A percentile compares a stretch with the other conserved stretches of the same genome.
Conservation (phyloP, 2,888 invertebrate species). For the Acheta domesticus region DNA sequence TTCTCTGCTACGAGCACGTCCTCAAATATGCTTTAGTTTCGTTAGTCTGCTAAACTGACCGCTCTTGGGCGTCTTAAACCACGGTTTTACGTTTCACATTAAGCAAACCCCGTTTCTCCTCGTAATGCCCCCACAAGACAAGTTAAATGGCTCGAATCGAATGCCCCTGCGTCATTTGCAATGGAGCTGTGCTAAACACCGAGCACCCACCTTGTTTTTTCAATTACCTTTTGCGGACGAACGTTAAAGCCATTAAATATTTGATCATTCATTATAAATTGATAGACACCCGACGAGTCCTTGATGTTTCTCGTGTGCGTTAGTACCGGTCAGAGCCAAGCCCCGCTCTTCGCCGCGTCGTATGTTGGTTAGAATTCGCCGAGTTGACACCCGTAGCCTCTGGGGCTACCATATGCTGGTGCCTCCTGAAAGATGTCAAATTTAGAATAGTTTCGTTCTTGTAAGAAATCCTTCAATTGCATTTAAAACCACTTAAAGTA, state of each 20-base stretch:
- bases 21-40: not conserved
- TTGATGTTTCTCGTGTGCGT: not conserved
- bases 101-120: not conserved
- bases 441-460: no score
- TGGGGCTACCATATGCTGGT: no score
- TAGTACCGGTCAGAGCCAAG: no score
- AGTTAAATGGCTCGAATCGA: not conserved
- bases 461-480: no score
- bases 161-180: not conserved
- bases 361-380: no score
- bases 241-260: not conserved
- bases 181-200: not conserved
- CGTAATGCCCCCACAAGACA: not conserved
- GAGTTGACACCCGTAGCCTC: no score
- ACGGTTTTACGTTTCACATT: not conserved
- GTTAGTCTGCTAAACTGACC: not conserved
- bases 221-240: not conserved
- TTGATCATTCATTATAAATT: constrained; percentile 5
- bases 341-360: no score
- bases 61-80: not conserved
- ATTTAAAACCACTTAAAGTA: no score
- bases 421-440: no score
- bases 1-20: not conserved
- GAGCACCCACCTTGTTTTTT: not conserved
- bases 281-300: not conserved